Percentiles rank a stretch among this genome's conserved stretches.
phyloP scores from a whole-genome alignment of 1,140 invertebrate species.

The Battus philenor region DNA sequence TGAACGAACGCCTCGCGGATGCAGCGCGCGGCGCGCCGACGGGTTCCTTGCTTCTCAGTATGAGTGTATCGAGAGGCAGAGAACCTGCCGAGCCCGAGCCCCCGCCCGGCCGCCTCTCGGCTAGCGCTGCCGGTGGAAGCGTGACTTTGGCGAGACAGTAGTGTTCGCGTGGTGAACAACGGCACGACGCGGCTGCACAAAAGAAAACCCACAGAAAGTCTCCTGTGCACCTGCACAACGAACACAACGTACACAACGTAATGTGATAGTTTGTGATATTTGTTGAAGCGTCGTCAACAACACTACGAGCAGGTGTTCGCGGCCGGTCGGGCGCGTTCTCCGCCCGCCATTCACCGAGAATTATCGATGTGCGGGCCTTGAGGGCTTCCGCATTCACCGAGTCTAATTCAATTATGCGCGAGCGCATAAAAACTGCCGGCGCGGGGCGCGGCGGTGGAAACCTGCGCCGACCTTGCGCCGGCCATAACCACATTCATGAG shows the following conservation, averaged over 20 bases:
- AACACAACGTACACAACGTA: no score
- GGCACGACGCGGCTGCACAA: no score
- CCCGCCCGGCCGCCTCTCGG: no score
- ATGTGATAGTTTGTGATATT: no score
- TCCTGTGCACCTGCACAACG: not conserved
- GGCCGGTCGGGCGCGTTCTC: not conserved
- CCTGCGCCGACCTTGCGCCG: not conserved
- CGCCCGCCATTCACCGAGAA: not conserved
- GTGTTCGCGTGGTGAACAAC: no score
- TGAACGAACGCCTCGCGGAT: slow-evolving; percentile 1
- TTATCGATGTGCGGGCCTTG: not conserved
- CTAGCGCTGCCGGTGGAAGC: no score
- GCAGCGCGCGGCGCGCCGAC: no score
- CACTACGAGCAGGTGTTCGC: not conserved
- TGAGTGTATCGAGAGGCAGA: not conserved
- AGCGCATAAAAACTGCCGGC: not conserved
- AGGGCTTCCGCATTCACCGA: not conserved
- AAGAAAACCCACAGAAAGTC: not conserved
- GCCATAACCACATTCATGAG: not conserved
- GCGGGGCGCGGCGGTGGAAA: no score
- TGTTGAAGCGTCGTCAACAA: not conserved
- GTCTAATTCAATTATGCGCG: not conserved
- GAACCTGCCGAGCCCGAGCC: not conserved
- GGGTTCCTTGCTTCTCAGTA: not conserved
- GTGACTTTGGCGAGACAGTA: no score